phyloP scores from a whole-genome alignment of 2,113 vertebrate species.

The Oxyruncus cristatus region DNA sequence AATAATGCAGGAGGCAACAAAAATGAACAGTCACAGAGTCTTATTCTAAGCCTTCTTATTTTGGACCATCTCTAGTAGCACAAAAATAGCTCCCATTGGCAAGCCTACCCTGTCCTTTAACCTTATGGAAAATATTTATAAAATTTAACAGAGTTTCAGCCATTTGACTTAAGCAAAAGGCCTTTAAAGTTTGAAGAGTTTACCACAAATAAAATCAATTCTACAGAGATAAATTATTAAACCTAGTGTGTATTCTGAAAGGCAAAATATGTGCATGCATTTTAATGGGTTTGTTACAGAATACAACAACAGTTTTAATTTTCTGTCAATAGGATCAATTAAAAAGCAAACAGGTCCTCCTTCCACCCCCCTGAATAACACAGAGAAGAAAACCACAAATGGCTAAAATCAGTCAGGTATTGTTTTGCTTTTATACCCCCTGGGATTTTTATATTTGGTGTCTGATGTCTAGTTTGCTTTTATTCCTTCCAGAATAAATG shows the following conservation, averaged over 20 bases:
- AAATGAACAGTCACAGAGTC: background rate
- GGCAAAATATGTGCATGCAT: background rate
- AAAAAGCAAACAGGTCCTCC: background rate
- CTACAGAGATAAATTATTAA: background rate
- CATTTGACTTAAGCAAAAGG: background rate
- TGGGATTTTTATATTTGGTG: background rate
- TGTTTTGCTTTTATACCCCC: background rate
- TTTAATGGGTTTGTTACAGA: background rate
- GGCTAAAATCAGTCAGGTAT: background rate
- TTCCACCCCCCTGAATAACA: background rate
- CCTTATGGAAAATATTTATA: background rate
- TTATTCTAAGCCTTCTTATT: constrained; percentile 7
- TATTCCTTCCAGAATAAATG: constrained; percentile 8
- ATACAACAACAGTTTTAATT: background rate
- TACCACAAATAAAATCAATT: background rate
- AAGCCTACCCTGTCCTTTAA: background rate
- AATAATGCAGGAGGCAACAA: constrained; percentile 36
- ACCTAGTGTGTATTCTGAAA: background rate
- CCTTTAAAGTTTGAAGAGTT: background rate
- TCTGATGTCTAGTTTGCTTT: background rate
- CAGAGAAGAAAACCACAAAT: background rate
- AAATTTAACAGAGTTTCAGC: background rate
- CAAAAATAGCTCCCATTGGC: constrained; percentile 14
- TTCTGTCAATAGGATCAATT: background rate
- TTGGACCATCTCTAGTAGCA: background rate